Conservation (phyloP, 1,140 invertebrate species). For the Saccostrea glomerata region DNA sequence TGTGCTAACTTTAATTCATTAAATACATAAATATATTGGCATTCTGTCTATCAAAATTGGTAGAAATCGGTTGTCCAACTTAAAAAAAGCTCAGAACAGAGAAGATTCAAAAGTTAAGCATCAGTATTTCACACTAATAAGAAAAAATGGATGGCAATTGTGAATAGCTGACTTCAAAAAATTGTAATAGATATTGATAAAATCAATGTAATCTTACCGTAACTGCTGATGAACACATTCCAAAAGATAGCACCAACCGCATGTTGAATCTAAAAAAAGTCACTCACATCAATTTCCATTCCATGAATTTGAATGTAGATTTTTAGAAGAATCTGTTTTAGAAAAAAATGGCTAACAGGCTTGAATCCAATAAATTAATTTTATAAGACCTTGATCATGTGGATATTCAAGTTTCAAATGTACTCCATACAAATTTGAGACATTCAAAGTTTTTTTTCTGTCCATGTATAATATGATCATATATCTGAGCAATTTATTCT, state of each 20-base stretch:
- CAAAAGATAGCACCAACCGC: slow-evolving; percentile 78
- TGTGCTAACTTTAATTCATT: too few relatives aligned
- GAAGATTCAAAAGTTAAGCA: too few relatives aligned
- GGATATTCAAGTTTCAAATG: background rate
- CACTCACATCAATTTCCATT: background rate
- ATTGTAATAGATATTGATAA: too few relatives aligned
- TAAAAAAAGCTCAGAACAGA: too few relatives aligned
- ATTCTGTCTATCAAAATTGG: too few relatives aligned
- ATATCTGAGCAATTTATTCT: background rate
- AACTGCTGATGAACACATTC: slow-evolving; percentile 80
- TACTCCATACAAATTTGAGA: background rate
- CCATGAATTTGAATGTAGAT: background rate
- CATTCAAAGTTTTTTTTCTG: background rate
- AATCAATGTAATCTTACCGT: slow-evolving; percentile 64
- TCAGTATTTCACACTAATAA: too few relatives aligned
- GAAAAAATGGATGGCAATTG: too few relatives aligned
- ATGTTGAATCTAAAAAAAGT: slow-evolving; percentile 75
- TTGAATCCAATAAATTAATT: background rate
- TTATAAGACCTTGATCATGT: background rate
- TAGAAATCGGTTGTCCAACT: too few relatives aligned
- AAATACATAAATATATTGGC: too few relatives aligned
- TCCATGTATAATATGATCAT: background rate
- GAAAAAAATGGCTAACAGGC: background rate
- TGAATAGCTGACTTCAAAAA: too few relatives aligned
- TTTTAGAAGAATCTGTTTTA: background rate